Evolutionary conservation across 2,888 invertebrate genomes (phyloP).

Genomic region (Acrobasis repandana): DNA sequence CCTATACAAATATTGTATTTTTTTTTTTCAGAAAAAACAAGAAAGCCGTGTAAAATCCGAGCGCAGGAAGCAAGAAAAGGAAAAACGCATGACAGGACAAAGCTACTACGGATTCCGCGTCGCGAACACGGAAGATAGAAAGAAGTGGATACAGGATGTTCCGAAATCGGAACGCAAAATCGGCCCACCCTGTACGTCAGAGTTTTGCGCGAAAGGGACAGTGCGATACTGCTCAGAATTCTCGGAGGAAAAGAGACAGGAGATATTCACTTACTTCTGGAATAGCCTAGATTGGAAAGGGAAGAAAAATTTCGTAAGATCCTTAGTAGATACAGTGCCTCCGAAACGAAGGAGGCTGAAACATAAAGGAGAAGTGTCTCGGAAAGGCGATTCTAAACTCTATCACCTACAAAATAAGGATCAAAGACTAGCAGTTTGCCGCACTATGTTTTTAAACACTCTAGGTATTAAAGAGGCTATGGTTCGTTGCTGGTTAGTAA

Average conservation of each 20-base stretch:
- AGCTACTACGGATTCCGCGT: slow-evolving; percentile 60
- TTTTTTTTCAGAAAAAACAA: slow-evolving; percentile 42
- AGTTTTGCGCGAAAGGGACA: slow-evolving; percentile 46
- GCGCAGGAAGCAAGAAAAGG: slow-evolving; percentile 50
- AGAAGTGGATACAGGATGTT: slow-evolving; percentile 60
- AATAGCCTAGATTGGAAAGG: slow-evolving; percentile 55
- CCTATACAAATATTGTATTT: too few relatives aligned
- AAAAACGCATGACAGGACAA: slow-evolving; percentile 61
- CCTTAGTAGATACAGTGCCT: slow-evolving; percentile 50
- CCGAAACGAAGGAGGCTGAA: slow-evolving; percentile 48
- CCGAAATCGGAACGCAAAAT: slow-evolving; percentile 54
- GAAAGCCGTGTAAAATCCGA: slow-evolving; percentile 46
- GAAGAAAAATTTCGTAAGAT: slow-evolving; percentile 51
- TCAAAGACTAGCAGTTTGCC: slow-evolving; percentile 48
- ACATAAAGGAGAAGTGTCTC: slow-evolving; percentile 45
- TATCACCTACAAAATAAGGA: slow-evolving; percentile 48
- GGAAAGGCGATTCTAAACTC: slow-evolving; percentile 56
- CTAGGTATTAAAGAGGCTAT: slow-evolving; percentile 64
- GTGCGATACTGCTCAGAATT: slow-evolving; percentile 44
- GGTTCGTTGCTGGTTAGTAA: slow-evolving; percentile 55
- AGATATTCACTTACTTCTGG: slow-evolving; percentile 60
- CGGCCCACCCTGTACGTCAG: slow-evolving; percentile 50
- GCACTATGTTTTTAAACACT: slow-evolving; percentile 60
- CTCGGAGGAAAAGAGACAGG: slow-evolving; percentile 40
- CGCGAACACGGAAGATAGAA: slow-evolving; percentile 37